Base-by-base conservation (phyloP, 2,888 invertebrate genomes). In the Oxycera nigricornis region DNA sequence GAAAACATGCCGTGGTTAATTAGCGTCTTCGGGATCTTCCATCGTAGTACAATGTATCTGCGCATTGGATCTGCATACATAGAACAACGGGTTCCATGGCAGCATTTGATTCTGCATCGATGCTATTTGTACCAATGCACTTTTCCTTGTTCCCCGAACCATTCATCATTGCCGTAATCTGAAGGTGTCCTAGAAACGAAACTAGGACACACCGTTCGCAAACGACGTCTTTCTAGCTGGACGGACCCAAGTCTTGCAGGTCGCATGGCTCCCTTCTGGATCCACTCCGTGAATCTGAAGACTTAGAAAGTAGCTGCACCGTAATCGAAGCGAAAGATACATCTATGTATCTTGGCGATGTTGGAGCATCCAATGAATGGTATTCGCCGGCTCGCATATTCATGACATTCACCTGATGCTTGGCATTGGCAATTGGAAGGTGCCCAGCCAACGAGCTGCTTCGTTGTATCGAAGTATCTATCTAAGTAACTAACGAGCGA, bases 111-210 rank as follows among this genome's bases (percentile, higher is more conserved):
- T 62, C 22, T 39, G 41, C 41, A 26, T 41, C n/a, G 41, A 46
- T 46, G 24, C 41, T 24, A 67, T 67, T 67, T 24, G 41, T 22
- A 26, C 67, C 24, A 67, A n/a, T 67, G 67, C 41, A n/a, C 67
- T 7, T 67, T 26, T 67, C 67, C 26, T 26, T 41, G 24, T 14
- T 41, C 9, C 24, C 67, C 17, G 31, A 41, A 7, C 9, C 31
- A 62, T 35, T 67, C 67, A 67, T 41, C 67, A 41, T 22, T 30
- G 59, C 59, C 28, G 6, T 59, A 59, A 30, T 28, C 28, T 39
- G 22, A 62, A 24, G 24, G 26, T 46, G 67, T 46, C 67, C 67
- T 46, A 67, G 67, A 67, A 67, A 67, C 24, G 67, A 67, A 67
- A 24, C 67, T 67, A 46, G 67, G 46, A 67, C 67, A 67, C 6